Percentiles rank a stretch among this genome's conserved stretches.
phyloP scores from a whole-genome alignment of 2,888 invertebrate species.

The Suillia variegata region DNA sequence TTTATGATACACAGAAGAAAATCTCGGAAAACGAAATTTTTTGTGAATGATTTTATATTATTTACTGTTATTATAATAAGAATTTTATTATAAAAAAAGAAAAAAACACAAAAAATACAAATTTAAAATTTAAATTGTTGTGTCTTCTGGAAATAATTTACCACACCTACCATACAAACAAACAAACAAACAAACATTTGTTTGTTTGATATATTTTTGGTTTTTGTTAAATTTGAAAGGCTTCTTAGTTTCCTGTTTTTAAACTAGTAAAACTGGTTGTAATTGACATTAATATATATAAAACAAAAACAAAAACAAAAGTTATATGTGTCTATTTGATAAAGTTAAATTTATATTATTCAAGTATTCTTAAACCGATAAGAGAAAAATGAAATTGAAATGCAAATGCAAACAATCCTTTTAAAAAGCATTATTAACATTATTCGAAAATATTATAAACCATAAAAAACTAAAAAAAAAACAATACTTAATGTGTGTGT shows the following conservation, averaged over 20 bases:
- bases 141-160: neutral
- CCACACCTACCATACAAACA: neutral
- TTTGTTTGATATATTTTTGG: neutral
- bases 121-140: too few species aligned
- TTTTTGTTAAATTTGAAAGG: neutral
- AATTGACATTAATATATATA: constrained; percentile 18
- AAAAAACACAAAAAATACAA: neutral
- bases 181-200: neutral
- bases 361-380: neutral
- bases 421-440: constrained; percentile 1
- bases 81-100: neutral
- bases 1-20: neutral
- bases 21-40: neutral
- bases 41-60: neutral
- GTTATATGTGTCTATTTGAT: neutral
- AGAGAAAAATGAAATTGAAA: neutral
- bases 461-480: constrained; percentile 4
- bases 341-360: neutral
- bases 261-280: constrained; percentile 29
- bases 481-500: neutral
- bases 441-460: neutral
- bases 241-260: constrained; percentile 13
- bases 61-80: neutral
- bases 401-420: constrained; percentile 2
- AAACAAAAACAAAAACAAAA: neutral